Base-by-base conservation (phyloP, 2,888 invertebrate genomes). In the Leptopterna dolabrata region DNA sequence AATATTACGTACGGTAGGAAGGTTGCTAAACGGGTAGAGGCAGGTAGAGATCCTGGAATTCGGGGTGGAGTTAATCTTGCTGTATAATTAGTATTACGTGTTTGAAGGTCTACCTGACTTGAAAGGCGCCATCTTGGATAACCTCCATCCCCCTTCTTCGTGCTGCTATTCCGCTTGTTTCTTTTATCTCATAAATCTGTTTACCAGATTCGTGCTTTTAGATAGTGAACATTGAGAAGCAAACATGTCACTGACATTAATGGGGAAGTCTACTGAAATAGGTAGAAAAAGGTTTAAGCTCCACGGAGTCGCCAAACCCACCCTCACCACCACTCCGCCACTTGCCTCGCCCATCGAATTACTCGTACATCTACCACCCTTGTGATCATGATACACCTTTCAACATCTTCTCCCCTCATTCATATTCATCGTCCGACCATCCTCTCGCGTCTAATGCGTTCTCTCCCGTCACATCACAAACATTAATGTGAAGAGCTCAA, bases 361-460 rank as follows among this genome's bases (percentile, higher is more conserved):
- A 73, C 36, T 36, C 36, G 4, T 36, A 36, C 30, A 16, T 16
- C 45, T 16, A 24, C 9, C 76, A 16, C 73, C 14, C 41, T 45
- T 43, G 78, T 45, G 78, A 41, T 78, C 43, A 78, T n/a, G n/a
- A n/a, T 78, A 78, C 78, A 78, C 78, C 78, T 78, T 78, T 78
- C 78, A 78, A 78, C 78, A 24, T 63, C 63, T 63, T 63, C 63
- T 16, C 51, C 4, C 51, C 78, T 78, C 78, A 78, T 78, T 43
- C 78, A 78, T 78, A 78, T 78, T 78, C 78, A 78, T 78, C 78
- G 24, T 78, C 78, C 27, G 19, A 27, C 45, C n/a, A 45, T 78
- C 78, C 36, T n/a, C 63, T 24, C 24, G n/a, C 63, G 24, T 63
- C 63, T 63, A 63, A 63, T 63, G 63, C 63, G 24, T 63, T n/a